Percentiles rank a stretch among this genome's conserved stretches.
Evolutionary conservation across 2,113 vertebrate species (phyloP).

Genomic region (Podarcis muralis): DNA sequence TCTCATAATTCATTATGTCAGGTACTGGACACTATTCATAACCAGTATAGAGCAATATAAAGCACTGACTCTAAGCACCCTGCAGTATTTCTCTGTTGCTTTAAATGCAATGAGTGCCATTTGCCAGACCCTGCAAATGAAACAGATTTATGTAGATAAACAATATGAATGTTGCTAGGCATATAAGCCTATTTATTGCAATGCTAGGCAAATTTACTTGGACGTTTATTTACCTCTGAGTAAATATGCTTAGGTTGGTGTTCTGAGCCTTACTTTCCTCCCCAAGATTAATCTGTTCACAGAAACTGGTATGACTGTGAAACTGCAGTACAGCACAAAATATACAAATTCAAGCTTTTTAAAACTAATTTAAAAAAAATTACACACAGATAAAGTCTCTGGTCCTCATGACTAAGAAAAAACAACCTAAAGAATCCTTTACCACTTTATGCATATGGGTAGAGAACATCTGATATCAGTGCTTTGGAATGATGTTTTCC

Average conservation of each 20-base stretch:
- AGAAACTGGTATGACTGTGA: neutral
- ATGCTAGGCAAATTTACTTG: neutral
- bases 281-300: too few relatives aligned
- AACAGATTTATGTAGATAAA: rapidly evolving
- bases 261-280: neutral
- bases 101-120: neutral
- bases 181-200: neutral
- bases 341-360: neutral
- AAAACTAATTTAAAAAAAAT: neutral
- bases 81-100: neutral
- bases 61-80: neutral
- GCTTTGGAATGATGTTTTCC: too few relatives aligned
- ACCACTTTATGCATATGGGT: neutral
- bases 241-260: neutral
- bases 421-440: neutral
- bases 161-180: neutral
- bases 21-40: neutral
- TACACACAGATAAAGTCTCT: too few relatives aligned
- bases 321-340: neutral
- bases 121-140: neutral
- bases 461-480: neutral
- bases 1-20: neutral
- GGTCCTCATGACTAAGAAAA: neutral
- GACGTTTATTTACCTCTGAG: neutral
- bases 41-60: neutral